Percentiles rank a stretch among this genome's conserved stretches.
Conservation (phyloP, 2,888 invertebrate genomes). For the Plagiodera versicolora region DNA sequence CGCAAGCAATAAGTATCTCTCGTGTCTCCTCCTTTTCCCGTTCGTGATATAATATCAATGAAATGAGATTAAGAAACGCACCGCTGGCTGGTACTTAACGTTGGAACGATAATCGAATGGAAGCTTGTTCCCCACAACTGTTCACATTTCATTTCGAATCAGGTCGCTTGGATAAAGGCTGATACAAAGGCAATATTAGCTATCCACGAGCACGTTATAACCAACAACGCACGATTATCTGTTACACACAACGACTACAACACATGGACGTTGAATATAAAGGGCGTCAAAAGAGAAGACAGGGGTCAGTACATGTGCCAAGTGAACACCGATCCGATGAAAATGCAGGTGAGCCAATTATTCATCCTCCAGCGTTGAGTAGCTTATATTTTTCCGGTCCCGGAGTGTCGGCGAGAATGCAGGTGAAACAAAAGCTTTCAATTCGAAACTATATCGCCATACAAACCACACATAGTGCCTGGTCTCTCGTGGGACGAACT, state of each 20-base stretch:
- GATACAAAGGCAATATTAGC: conserved; percentile 92
- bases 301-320: conserved; percentile 93
- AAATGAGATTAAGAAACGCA: conserved; percentile 21
- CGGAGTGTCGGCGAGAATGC: neutral
- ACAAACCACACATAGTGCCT: neutral
- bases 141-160: conserved; percentile 47
- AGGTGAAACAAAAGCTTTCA: conserved; percentile 14
- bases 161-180: conserved; percentile 95
- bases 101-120: conserved; percentile 38
- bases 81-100: conserved; percentile 24
- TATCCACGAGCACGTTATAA: conserved; percentile 92
- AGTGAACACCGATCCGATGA: conserved; percentile 93
- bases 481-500: conserved; percentile 21
- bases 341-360: conserved; percentile 76
- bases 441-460: conserved; percentile 15
- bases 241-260: conserved; percentile 91
- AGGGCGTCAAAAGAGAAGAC: conserved; percentile 82
- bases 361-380: neutral
- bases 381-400: neutral
- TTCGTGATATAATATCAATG: neutral
- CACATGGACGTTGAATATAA: conserved; percentile 90
- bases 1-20: neutral
- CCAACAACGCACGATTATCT: conserved; percentile 85
- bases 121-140: conserved; percentile 39
- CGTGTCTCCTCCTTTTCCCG: neutral